Percentiles rank a stretch among this genome's conserved stretches.
Evolutionary conservation across 2,888 invertebrate species (phyloP).

Genomic region (Aphodius sticticus): DNA sequence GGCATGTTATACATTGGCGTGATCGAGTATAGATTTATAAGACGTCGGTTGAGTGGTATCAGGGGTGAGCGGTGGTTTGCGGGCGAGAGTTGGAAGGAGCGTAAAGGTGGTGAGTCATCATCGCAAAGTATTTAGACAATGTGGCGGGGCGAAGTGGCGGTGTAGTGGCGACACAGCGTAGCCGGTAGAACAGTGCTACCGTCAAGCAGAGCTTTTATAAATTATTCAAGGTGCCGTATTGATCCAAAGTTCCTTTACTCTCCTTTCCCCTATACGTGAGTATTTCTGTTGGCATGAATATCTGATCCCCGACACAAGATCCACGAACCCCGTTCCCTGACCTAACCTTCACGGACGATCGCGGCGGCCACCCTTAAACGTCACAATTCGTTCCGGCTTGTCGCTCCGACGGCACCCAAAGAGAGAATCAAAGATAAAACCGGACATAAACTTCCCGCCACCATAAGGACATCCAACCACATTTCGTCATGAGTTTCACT

Average conservation of each 20-base stretch:
- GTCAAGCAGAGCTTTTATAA: slow-evolving; percentile 57
- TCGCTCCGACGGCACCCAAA: background rate
- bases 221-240: slow-evolving; percentile 60
- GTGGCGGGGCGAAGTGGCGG: slow-evolving; percentile 40
- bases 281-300: slow-evolving; percentile 47
- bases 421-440: slow-evolving; percentile 21
- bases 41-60: too few relatives aligned
- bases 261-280: slow-evolving; percentile 50
- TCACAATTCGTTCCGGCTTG: slow-evolving; percentile 37
- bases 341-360: slow-evolving; percentile 41
- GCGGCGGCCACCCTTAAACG: slow-evolving; percentile 39
- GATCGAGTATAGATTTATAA: too few relatives aligned
- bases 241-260: slow-evolving; percentile 57
- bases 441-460: slow-evolving; percentile 22
- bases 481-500: background rate
- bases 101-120: slow-evolving; percentile 46
- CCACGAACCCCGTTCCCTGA: slow-evolving; percentile 45
- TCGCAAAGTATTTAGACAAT: slow-evolving; percentile 52
- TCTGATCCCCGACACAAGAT: slow-evolving; percentile 45
- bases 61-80: too few relatives aligned
- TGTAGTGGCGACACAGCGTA: slow-evolving; percentile 49
- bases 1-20: too few relatives aligned
- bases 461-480: background rate
- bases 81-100: slow-evolving; percentile 13
- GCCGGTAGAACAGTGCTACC: slow-evolving; percentile 52